These are phyloP conservation scores for Anoncus sp. DNA, from an alignment of 2,888 invertebrate species.

Conservation along the genomic window DNA sequence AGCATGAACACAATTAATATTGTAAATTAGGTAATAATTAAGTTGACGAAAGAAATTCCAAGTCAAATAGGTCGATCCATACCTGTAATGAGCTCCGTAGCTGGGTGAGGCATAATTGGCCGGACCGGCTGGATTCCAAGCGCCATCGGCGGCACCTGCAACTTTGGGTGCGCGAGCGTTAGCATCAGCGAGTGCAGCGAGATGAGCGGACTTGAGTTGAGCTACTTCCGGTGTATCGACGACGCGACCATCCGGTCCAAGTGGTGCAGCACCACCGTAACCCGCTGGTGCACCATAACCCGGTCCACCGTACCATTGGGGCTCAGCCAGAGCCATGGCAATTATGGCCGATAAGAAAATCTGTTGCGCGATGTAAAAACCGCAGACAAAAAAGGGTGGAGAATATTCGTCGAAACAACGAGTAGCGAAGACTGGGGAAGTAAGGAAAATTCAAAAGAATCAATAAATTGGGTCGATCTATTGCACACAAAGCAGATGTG, in stretches of 20 bases:
- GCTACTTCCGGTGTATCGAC: slow-evolving; percentile 81
- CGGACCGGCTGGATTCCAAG: slow-evolving; percentile 69
- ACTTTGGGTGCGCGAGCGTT: slow-evolving; percentile 78
- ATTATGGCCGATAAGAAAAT: slow-evolving; percentile 69
- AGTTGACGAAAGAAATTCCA: not conserved
- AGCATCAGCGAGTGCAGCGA: slow-evolving; percentile 79
- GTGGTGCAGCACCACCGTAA: slow-evolving; percentile 73
- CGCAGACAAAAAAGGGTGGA: not conserved
- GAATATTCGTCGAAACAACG: not conserved
- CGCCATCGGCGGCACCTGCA: slow-evolving; percentile 65
- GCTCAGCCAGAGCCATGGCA: slow-evolving; percentile 71
- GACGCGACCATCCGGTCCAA: slow-evolving; percentile 79
- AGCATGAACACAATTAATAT: not conserved
- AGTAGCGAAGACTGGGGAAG: not conserved
- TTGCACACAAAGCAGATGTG: no score
- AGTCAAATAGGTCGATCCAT: slow-evolving; percentile 2
- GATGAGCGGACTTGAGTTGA: slow-evolving; percentile 78
- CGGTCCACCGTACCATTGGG: slow-evolving; percentile 77
- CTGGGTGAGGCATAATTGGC: slow-evolving; percentile 72
- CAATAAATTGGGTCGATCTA: no score
- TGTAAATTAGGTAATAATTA: not conserved
- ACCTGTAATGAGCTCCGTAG: slow-evolving; percentile 65
- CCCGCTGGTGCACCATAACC: slow-evolving; percentile 66
- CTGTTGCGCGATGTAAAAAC: slow-evolving; percentile 60
- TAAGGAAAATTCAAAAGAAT: no score